Percentiles rank a stretch among this genome's conserved stretches.
Conservation (phyloP, 1,140 invertebrate genomes). For the Branchinecta lynchi region DNA sequence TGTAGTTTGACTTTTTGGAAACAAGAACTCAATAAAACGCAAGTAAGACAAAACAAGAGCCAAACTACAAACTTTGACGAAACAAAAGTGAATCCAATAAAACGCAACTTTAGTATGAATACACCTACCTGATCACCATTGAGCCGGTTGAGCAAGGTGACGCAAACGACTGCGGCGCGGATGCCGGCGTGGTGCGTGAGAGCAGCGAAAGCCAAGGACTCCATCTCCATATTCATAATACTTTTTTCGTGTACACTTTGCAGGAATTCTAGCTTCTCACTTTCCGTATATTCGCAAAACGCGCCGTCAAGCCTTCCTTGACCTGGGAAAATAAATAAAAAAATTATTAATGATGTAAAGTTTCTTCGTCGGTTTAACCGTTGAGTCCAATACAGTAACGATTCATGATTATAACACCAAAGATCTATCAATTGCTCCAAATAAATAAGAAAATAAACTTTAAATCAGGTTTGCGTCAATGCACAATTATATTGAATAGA, state of each 20-base stretch:
- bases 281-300: conserved; percentile 81
- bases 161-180: conserved; percentile 80
- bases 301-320: conserved; percentile 90
- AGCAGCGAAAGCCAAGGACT: conserved; percentile 77
- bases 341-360: not conserved
- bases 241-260: conserved; percentile 54
- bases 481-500: no score
- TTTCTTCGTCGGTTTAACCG: not conserved
- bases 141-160: conserved; percentile 78
- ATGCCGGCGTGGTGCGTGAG: conserved; percentile 87
- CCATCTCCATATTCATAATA: conserved; percentile 97
- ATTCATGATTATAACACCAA: no score
- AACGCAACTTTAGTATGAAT: conserved; percentile 12
- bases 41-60: no score
- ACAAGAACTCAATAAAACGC: no score
- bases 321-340: conserved; percentile 31
- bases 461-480: no score
- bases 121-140: conserved; percentile 74
- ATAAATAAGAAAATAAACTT: conserved; percentile 14
- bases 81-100: no score
- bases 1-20: no score
- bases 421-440: no score
- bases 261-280: conserved; percentile 79
- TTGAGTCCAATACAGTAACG: not conserved
- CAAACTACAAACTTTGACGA: no score